phyloP scores from a whole-genome alignment of 2,797 vertebrate genomes.

The Manis crassicaudata region DNA sequence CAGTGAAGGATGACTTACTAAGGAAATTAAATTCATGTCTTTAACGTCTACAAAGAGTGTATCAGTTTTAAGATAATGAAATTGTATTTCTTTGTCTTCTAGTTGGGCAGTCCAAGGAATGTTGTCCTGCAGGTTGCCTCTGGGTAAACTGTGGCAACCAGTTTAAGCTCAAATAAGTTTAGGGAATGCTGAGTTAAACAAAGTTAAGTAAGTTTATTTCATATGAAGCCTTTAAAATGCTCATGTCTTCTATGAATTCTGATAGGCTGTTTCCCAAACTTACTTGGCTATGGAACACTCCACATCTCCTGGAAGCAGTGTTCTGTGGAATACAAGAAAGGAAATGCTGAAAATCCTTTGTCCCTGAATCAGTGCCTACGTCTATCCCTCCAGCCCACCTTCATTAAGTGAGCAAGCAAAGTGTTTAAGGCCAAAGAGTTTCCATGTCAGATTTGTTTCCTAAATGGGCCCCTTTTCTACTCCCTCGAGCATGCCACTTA shows the following conservation, averaged over 20 bases:
- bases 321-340: not conserved
- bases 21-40: conserved; percentile 54
- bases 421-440: not conserved
- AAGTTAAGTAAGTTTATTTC: conserved; percentile 62
- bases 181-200: conserved; percentile 60
- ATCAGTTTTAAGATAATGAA: conserved; percentile 52
- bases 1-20: not conserved
- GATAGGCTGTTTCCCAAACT: not conserved
- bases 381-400: not conserved
- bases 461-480: not conserved
- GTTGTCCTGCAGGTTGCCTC: conserved; percentile 49
- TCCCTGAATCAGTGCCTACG: not conserved
- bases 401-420: not conserved
- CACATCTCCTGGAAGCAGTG: not conserved
- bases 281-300: not conserved
- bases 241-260: conserved; percentile 52
- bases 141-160: conserved; percentile 63
- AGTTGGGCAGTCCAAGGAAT: conserved; percentile 51
- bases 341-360: not conserved
- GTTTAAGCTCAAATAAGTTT: conserved; percentile 71
- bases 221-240: conserved; percentile 47
- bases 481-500: not conserved
- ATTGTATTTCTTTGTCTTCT: conserved; percentile 67
- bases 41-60: conserved; percentile 47
- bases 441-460: not conserved